Evolutionary conservation across 53 echinoderm and acorn worm species (phyloP), one percentile per base, ranked within the genome.

Genomic region (Paelopatides confundens): DNA sequence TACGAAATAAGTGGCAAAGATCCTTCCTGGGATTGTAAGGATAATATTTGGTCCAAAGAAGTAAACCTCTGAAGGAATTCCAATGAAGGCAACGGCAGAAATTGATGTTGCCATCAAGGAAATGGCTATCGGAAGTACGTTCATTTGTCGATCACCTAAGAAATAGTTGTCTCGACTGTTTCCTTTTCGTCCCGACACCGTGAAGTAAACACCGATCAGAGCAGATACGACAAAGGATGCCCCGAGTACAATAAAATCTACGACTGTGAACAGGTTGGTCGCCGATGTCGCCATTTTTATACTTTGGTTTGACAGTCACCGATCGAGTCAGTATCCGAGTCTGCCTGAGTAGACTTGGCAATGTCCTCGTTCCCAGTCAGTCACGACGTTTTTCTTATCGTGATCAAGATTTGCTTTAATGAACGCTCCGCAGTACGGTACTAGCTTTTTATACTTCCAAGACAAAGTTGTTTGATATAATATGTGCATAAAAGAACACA

Each of bases 161-260:
- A 79, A 79, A 46, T 79, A 79, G 11, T 51, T 79, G 28, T 52
- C 53, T 7, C 17, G 26, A 51, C 9, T 79, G 33, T 53, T 51
- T 33, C 52, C 30, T 18, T 52, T 79, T 21, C 79, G 51, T 33
- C 48, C 30, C 6, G 49, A 27, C 31, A 50, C 4, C 8, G 54
- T 53, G 51, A 79, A 79, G 79, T 79, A 79, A 27, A 79, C 32
- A 13, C 79, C 79, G 13, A 79, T 79, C 50, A 79, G 9, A 21
- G 51, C 52, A 14, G 79, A 79, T 21, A 79, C 23, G 13, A 32
- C 32, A 33, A 79, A 79, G 4, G 79, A 78, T 23, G 79, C 31
- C 31, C 79, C 79, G 7, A 78, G 52, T 15, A 78, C 54, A 8
- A 78, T 29, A 23, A 51, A 78, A 48, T 78, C 79, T 32, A 32